phyloP scores from a whole-genome alignment of 2,797 vertebrate genomes.

The Sebastes dallii region DNA sequence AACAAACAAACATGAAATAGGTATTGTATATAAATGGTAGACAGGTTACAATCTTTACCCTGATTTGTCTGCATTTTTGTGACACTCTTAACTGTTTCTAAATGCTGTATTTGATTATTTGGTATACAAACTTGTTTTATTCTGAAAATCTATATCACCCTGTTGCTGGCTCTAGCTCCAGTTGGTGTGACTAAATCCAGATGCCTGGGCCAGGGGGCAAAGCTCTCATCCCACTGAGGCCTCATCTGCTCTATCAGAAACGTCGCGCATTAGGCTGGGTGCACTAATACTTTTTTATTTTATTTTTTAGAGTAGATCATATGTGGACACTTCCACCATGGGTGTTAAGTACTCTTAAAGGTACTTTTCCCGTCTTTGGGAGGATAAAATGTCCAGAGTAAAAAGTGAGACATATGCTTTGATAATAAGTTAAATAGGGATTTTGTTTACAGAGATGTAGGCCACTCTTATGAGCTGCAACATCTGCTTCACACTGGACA shows the following conservation, averaged over 20 bases:
- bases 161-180: constrained; percentile 14
- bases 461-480: constrained; percentile 1
- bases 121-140: neutral
- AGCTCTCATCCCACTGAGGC: constrained; percentile 2
- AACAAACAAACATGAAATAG: neutral
- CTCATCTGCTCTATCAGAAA: constrained; percentile 18
- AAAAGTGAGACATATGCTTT: constrained; percentile 43
- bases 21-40: neutral
- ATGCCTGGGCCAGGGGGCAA: constrained; percentile 22
- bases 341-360: constrained; percentile 12
- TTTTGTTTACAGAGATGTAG: constrained; percentile 40
- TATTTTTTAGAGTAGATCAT: neutral
- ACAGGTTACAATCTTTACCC: neutral
- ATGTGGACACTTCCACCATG: neutral
- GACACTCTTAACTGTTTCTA: neutral
- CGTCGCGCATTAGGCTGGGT: neutral
- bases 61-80: neutral
- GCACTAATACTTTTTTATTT: neutral
- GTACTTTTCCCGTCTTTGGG: neutral
- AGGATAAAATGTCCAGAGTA: constrained; percentile 12
- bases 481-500: constrained; percentile 34
- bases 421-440: constrained; percentile 46
- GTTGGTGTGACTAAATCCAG: constrained; percentile 8
- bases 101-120: neutral
- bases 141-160: neutral